Percentiles rank a stretch among this genome's conserved stretches.
These are phyloP conservation scores for Dipodomys stephensi DNA, from an alignment of 2,113 vertebrate species.

Conservation along the genomic window DNA sequence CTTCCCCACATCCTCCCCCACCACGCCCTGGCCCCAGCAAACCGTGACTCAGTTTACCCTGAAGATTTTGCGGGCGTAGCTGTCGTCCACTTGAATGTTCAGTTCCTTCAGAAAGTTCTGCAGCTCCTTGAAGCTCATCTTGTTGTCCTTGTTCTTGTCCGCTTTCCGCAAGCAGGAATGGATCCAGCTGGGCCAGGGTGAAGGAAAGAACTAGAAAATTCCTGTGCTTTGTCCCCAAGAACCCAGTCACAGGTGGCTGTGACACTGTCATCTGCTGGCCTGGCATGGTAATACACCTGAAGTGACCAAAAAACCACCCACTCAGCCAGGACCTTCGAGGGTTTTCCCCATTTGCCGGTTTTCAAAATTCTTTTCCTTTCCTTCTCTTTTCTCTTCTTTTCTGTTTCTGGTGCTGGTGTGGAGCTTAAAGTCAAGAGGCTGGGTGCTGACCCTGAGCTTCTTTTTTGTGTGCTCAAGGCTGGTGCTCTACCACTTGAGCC, in stretches of 20 bases:
- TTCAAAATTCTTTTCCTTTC: not conserved
- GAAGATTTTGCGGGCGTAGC: slow-evolving; percentile 93
- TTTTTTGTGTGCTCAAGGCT: too few species aligned
- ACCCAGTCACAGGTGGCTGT: not conserved
- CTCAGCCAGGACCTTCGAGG: not conserved
- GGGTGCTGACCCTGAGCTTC: too few species aligned
- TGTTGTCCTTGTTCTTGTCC: slow-evolving; percentile 96
- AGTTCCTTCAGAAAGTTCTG: slow-evolving; percentile 95
- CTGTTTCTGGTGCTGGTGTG: too few species aligned
- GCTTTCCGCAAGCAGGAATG: slow-evolving; percentile 95
- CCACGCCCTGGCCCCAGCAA: not conserved
- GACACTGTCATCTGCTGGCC: not conserved
- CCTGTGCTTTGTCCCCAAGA: rapidly evolving
- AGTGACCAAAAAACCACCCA: not conserved
- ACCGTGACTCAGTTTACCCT: slow-evolving; percentile 71
- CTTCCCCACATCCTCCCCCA: rapidly evolving
- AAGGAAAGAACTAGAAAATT: slow-evolving; percentile 86
- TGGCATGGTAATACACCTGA: not conserved
- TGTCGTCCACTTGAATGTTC: slow-evolving; percentile 92
- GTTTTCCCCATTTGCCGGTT: slow-evolving; percentile 14
- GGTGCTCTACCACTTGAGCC: too few species aligned
- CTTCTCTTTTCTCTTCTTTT: too few species aligned
- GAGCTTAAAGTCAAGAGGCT: too few species aligned
- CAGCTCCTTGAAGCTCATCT: slow-evolving; percentile 96
- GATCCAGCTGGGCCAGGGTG: slow-evolving; percentile 93